phyloP scores from a whole-genome alignment of 2,113 vertebrate genomes.

The Gambusia holbrooki region DNA sequence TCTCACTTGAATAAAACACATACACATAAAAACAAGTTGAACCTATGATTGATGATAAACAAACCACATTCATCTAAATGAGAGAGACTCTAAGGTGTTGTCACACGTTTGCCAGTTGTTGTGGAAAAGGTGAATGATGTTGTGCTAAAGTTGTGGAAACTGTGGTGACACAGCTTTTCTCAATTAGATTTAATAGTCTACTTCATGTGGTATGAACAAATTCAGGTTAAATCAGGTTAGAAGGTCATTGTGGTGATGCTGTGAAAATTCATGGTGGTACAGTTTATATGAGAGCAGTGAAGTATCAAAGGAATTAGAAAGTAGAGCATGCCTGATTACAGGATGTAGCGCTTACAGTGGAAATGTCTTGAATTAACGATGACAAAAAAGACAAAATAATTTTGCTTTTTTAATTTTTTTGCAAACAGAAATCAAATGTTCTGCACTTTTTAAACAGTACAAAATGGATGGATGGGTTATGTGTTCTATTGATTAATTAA shows the following conservation, averaged over 20 bases:
- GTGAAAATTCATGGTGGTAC: constrained; percentile 30
- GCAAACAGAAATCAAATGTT: neutral
- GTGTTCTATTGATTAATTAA: neutral
- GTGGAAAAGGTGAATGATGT: constrained; percentile 40
- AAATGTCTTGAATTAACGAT: neutral
- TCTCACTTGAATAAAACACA: constrained; percentile 31
- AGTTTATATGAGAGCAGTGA: neutral
- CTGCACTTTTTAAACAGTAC: neutral
- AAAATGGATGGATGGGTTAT: neutral
- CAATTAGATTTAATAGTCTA: constrained; percentile 57
- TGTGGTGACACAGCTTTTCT: constrained; percentile 55
- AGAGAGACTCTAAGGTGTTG: constrained; percentile 39
- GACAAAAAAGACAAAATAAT: too few species aligned
- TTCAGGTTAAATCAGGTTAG: constrained; percentile 49
- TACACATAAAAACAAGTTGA: constrained; percentile 8
- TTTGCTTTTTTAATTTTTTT: neutral
- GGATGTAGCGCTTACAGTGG: neutral
- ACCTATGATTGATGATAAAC: constrained; percentile 34
- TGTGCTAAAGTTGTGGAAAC: constrained; percentile 51
- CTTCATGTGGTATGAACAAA: constrained; percentile 30
- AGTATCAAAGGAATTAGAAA: neutral
- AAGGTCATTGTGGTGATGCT: constrained; percentile 47
- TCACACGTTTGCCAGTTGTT: constrained; percentile 58
- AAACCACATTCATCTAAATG: constrained; percentile 53
- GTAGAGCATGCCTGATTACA: neutral